phyloP scores from a whole-genome alignment of 2,113 vertebrate genomes.

The Sciurus niger region DNA sequence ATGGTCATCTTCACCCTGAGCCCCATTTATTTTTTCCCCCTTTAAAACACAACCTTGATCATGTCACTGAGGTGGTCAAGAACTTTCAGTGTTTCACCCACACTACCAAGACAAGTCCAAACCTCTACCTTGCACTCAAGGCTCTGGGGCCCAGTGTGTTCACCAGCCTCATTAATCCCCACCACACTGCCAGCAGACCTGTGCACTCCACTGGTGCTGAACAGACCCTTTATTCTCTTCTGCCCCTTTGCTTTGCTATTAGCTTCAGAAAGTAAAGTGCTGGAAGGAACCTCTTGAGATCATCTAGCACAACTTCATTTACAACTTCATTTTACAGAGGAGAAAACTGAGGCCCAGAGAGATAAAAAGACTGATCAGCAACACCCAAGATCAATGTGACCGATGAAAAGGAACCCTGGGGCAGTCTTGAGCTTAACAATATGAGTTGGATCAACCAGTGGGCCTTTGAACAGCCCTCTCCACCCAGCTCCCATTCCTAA shows the following conservation, averaged over 20 bases:
- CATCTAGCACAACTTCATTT: not conserved
- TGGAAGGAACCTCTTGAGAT: not conserved
- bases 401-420: not conserved
- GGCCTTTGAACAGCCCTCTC: not conserved
- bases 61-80: not conserved
- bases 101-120: not conserved
- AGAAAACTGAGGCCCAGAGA: not conserved
- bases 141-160: not conserved
- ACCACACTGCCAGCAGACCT: no score
- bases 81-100: not conserved
- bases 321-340: not conserved
- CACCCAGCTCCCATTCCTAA: not conserved
- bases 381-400: not conserved
- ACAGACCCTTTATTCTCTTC: not conserved
- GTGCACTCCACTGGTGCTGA: not conserved
- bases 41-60: not conserved
- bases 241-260: not conserved
- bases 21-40: not conserved
- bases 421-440: not conserved
- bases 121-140: not conserved
- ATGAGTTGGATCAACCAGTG: no score
- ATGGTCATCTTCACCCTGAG: not conserved
- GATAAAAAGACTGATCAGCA: not conserved
- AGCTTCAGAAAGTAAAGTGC: not conserved
- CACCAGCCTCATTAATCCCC: fast-evolving